Conservation (phyloP, 2,888 invertebrate genomes). For the Petrolisthes manimaculis region DNA sequence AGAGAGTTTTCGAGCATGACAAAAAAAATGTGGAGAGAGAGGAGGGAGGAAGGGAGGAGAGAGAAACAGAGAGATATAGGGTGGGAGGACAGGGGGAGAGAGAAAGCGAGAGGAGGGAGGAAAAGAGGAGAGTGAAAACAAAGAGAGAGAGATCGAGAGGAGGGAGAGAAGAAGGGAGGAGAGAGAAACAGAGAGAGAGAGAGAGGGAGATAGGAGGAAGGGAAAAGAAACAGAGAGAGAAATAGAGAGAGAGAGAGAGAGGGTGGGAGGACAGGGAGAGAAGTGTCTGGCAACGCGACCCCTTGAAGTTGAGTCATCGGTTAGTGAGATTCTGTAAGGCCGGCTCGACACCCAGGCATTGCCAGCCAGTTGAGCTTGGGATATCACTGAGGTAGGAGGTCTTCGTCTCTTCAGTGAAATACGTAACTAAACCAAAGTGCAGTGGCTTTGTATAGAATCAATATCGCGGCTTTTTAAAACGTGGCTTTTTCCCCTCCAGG, state of each 20-base stretch:
- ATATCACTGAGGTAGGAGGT: conserved; percentile 32
- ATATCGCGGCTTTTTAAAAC: too few species aligned
- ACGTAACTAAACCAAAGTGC: neutral
- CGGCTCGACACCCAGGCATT: neutral
- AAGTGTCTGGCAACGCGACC: neutral
- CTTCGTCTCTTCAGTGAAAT: neutral
- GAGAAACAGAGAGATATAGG: neutral
- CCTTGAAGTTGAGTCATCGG: neutral
- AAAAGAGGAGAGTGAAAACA: neutral
- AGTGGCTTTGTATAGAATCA: neutral
- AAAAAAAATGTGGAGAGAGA: neutral
- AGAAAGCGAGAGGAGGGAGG: too few species aligned
- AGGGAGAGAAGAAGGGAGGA: too few species aligned
- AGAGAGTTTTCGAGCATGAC: neutral
- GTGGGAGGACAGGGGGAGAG: neutral
- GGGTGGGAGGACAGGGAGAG: neutral
- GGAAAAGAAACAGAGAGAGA: too few species aligned
- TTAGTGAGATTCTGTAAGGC: neutral
- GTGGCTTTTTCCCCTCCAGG: too few species aligned
- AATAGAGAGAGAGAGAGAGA: neutral
- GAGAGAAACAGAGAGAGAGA: too few species aligned
- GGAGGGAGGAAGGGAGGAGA: neutral
- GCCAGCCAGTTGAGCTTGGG: conserved; percentile 20
- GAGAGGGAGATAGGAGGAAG: too few species aligned
- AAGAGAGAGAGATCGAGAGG: neutral